These are phyloP conservation scores for Cantharis nigra DNA, from an alignment of 2,888 invertebrate species.

Conservation along the genomic window DNA sequence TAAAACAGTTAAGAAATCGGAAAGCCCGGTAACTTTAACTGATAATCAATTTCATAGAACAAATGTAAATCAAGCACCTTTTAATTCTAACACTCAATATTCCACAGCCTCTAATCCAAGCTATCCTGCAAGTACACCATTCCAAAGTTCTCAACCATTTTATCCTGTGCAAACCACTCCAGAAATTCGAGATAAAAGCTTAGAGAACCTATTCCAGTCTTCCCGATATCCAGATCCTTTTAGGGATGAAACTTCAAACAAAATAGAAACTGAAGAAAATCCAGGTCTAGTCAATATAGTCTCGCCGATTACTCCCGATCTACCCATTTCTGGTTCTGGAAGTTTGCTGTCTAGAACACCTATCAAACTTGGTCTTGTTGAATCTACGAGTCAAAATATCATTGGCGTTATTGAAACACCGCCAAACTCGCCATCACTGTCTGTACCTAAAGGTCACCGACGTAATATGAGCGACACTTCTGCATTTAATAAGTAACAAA, in stretches of 20 bases:
- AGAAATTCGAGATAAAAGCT: constrained; percentile 50
- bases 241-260: constrained; percentile 58
- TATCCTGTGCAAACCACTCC: constrained; percentile 24
- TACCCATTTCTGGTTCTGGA: constrained; percentile 41
- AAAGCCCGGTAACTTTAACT: constrained; percentile 47
- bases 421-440: constrained; percentile 50
- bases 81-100: constrained; percentile 19
- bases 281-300: constrained; percentile 32
- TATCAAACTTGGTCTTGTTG: constrained; percentile 43
- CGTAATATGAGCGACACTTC: constrained; percentile 85
- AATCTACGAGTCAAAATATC: constrained; percentile 48
- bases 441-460: constrained; percentile 65
- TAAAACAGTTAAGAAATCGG: constrained; percentile 53
- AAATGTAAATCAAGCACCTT: constrained; percentile 35
- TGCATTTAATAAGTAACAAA: constrained; percentile 75
- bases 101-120: constrained; percentile 42
- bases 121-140: constrained; percentile 36
- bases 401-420: constrained; percentile 48
- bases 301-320: constrained; percentile 45
- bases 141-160: constrained; percentile 30
- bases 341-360: constrained; percentile 32
- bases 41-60: constrained; percentile 30
- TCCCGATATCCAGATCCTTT: constrained; percentile 74
- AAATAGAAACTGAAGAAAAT: constrained; percentile 59
- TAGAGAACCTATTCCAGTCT: constrained; percentile 68